Base-by-base conservation (phyloP, 35 echinoderm and acorn worm species). In the Ophiothrix spiculata region DNA sequence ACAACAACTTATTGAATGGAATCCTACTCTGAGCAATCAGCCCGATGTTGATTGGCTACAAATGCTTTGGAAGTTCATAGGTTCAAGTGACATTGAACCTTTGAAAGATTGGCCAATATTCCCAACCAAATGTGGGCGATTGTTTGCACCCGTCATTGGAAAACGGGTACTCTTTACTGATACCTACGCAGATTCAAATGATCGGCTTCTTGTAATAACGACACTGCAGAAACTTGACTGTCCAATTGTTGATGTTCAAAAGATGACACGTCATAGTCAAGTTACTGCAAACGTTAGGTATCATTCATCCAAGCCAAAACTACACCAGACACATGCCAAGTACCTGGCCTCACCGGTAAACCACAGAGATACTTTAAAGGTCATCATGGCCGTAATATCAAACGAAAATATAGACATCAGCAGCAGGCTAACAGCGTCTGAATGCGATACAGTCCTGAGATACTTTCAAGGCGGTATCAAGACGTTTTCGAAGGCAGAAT, bases 61-160 rank as follows among this genome's bases (percentile, higher is more conserved):
- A 35, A 35, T 35, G 23, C n/a, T 74, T 54, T 84, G 81, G 81
- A 2, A 69, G 17, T 69, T 12, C 56, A 12, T 28, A n/a, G 60
- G 29, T 28, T 21, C 45, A 11, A 69, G 60, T 69, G 60, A 36
- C 21, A 25, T 84, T 0, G 34, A 36, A 63, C 15, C 81, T 33
- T 36, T 84, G 32, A 25, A 36, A 37, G 54, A 84, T 8, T 84
- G 81, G 81, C 81, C 81, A 6, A 63, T 84, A 6, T 36, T 84
- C 34, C 81, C 81, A 15, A 84, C 81, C 1, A 84, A 32, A n/a
- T 4, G n/a, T 14, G 81, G 56, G 17, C 33, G 39, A 0, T 23
- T 84, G 32, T 45, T 84, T 1, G 33, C 81, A 1, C 46, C 40
- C 23, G 34, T 21, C 11, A 60, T 60, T 32, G 54, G 49, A 0